Conservation (phyloP, 2,113 vertebrate species). For the Perca fluviatilis region DNA sequence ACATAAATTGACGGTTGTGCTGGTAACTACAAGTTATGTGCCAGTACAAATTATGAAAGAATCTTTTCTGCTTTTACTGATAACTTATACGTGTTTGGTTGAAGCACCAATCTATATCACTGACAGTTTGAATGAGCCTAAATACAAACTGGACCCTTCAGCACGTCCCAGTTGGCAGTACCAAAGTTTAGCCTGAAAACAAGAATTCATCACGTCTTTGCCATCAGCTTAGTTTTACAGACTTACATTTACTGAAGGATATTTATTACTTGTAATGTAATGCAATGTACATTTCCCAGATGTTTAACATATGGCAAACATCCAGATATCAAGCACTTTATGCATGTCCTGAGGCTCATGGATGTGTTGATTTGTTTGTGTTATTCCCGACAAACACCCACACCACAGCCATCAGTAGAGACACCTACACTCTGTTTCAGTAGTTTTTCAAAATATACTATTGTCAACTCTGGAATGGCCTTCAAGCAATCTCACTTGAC, state of each 20-base stretch:
- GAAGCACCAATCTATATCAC: neutral
- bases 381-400: constrained; percentile 1
- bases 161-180: neutral
- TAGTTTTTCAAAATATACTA: constrained; percentile 1
- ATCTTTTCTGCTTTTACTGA: neutral
- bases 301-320: constrained; percentile 33
- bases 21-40: neutral
- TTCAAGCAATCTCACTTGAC: neutral
- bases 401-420: neutral
- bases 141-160: neutral
- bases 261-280: constrained; percentile 14
- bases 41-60: neutral
- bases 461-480: neutral
- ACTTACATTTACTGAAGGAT: constrained; percentile 10
- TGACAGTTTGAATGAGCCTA: neutral
- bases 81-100: neutral
- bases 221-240: constrained; percentile 17
- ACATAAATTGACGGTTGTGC: neutral
- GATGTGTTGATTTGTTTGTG: constrained; percentile 15
- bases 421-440: neutral
- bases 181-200: constrained; percentile 10
- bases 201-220: constrained; percentile 13
- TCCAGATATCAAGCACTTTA: constrained; percentile 1
- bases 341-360: neutral
- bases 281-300: constrained; percentile 28